Evolutionary conservation across 2,113 vertebrate species (phyloP).

Genomic region (Herpailurus yagouaroundi): DNA sequence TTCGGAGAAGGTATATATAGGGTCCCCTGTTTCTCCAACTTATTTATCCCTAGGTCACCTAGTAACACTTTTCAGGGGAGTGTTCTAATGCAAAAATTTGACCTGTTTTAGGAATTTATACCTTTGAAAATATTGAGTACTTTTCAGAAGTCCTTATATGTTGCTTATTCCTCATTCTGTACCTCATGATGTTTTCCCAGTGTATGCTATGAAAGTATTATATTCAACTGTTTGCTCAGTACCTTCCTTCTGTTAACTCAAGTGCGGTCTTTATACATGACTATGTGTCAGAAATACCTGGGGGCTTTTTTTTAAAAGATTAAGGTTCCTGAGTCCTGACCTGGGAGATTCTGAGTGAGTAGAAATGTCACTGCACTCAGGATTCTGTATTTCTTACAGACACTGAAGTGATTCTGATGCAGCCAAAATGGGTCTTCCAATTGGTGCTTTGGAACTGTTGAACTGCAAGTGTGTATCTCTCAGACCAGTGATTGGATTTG

Average conservation of each 20-base stretch:
- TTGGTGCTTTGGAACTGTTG: not conserved
- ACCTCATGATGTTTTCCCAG: not conserved
- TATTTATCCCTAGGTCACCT: not conserved
- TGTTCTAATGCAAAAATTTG: not conserved
- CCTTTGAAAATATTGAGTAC: not conserved
- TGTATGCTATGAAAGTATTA: not conserved
- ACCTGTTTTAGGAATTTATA: not conserved
- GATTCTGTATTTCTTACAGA: not conserved
- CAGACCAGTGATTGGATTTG: not conserved
- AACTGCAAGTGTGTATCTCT: not conserved
- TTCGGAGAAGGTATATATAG: not conserved
- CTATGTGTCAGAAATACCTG: not conserved
- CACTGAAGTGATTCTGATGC: no score
- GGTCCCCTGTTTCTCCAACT: not conserved
- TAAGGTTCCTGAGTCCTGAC: not conserved
- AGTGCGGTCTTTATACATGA: not conserved
- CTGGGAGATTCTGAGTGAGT: not conserved
- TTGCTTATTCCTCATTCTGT: not conserved
- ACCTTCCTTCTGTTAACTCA: not conserved
- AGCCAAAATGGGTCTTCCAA: not conserved
- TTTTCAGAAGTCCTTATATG: not conserved
- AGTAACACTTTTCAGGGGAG: not conserved
- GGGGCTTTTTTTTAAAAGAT: not conserved
- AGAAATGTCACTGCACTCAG: not conserved
- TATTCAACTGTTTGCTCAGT: not conserved